These are phyloP conservation scores for Melospiza georgiana DNA, from an alignment of 2,113 vertebrate genomes.

Conservation along the genomic window DNA sequence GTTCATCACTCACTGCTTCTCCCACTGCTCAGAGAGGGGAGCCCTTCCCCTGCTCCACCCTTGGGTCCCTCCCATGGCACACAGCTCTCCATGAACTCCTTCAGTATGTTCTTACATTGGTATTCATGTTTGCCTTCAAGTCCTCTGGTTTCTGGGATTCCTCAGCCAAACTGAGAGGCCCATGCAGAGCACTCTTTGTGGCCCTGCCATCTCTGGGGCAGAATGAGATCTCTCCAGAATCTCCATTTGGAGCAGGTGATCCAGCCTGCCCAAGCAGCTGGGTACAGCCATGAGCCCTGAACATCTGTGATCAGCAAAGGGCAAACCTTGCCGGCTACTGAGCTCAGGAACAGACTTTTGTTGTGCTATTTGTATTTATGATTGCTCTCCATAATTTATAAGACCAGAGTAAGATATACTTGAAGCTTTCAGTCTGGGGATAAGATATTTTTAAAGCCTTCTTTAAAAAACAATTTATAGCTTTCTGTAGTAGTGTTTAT, in stretches of 20 bases:
- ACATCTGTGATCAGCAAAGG: accelerated
- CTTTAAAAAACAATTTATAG: not conserved
- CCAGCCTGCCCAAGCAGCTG: not conserved
- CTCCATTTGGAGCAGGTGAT: not conserved
- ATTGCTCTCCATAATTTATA: not conserved
- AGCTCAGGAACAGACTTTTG: not conserved
- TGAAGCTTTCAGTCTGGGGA: not conserved
- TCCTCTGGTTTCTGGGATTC: not conserved
- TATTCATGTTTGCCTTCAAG: not conserved
- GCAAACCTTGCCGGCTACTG: not conserved
- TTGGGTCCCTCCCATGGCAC: not conserved
- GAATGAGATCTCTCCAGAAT: not conserved
- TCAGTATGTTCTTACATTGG: not conserved
- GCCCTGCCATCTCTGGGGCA: not conserved
- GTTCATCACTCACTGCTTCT: not conserved
- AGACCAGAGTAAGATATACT: not conserved
- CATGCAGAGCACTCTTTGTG: not conserved
- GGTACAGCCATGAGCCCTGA: not conserved
- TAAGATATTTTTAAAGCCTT: not conserved
- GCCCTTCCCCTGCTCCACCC: not conserved
- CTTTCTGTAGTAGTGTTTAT: not conserved
- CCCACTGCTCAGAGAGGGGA: not conserved
- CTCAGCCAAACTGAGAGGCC: not conserved
- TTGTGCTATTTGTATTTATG: not conserved
- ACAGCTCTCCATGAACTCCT: not conserved